Conservation (phyloP, 2,888 invertebrate species). For the Blastobasis lacticolella region DNA sequence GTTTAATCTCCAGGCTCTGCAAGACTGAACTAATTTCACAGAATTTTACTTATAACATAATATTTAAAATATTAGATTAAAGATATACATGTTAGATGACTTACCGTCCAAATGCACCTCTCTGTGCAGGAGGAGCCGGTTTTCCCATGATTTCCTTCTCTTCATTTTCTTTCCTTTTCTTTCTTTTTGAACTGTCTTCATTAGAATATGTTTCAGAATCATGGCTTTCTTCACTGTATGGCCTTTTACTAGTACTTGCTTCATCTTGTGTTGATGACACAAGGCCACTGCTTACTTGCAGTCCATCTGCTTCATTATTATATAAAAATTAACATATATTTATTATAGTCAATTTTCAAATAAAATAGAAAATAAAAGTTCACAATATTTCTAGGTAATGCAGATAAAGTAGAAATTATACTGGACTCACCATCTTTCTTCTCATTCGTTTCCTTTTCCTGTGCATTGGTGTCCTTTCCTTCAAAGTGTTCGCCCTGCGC, state of each 20-base stretch:
- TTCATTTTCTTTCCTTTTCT: slow-evolving; percentile 83
- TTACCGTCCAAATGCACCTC: slow-evolving; percentile 51
- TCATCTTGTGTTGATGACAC: slow-evolving; percentile 62
- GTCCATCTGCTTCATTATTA: slow-evolving; percentile 21
- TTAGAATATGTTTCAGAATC: slow-evolving; percentile 73
- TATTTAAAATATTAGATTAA: too few relatives aligned
- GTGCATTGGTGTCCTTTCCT: slow-evolving; percentile 49
- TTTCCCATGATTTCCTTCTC: slow-evolving; percentile 73
- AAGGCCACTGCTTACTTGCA: slow-evolving; percentile 52
- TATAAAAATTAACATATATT: too few relatives aligned
- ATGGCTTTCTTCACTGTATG: slow-evolving; percentile 67
- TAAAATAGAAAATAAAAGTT: too few relatives aligned
- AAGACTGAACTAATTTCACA: too few relatives aligned
- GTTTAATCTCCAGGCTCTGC: too few relatives aligned
- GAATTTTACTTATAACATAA: too few relatives aligned
- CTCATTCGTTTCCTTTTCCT: slow-evolving; percentile 47
- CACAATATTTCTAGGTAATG: too few relatives aligned
- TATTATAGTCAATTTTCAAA: too few relatives aligned
- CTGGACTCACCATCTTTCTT: slow-evolving; percentile 44
- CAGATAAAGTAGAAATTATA: not conserved
- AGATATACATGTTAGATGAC: slow-evolving; percentile 4
- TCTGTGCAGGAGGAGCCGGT: slow-evolving; percentile 47
- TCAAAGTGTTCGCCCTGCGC: slow-evolving; percentile 61
- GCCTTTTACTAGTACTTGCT: slow-evolving; percentile 31
- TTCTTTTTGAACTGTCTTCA: slow-evolving; percentile 78